phyloP scores from a whole-genome alignment of 2,113 vertebrate genomes.

The Cromileptes altivelis region DNA sequence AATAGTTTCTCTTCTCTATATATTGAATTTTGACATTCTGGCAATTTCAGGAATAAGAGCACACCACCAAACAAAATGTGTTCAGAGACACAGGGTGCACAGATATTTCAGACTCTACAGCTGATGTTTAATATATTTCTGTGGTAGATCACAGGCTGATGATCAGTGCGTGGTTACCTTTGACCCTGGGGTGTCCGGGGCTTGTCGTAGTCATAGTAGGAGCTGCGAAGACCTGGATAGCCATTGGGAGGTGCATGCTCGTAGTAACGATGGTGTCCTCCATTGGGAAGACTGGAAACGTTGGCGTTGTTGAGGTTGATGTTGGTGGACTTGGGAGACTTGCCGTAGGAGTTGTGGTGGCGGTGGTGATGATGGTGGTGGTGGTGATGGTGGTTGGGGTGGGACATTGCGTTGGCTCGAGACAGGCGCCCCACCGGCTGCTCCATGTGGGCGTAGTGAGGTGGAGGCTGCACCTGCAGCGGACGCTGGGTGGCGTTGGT shows the following conservation, averaged over 20 bases:
- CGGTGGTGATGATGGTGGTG: conserved; percentile 91
- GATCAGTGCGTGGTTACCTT: conserved; percentile 86
- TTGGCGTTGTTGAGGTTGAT: conserved; percentile 99
- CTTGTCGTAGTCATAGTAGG: conserved; percentile 89
- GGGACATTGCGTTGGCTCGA: conserved; percentile 92
- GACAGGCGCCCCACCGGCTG: conserved; percentile 89
- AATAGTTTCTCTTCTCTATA: not conserved
- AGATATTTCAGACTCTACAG: conserved; percentile 6
- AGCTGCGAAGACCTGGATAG: conserved; percentile 81
- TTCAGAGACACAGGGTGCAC: not conserved
- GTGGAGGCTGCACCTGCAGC: conserved; percentile 95
- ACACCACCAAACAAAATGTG: not conserved
- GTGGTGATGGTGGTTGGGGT: conserved; percentile 91
- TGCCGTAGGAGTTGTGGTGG: conserved; percentile 91
- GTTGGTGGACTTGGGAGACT: conserved; percentile 97
- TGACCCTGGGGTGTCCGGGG: conserved; percentile 89
- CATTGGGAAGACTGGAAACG: conserved; percentile 92
- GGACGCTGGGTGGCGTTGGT: conserved; percentile 98
- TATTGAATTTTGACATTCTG: conserved; percentile 8
- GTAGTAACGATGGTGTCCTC: conserved; percentile 88
- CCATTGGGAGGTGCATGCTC: conserved; percentile 90
- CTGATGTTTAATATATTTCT: not conserved
- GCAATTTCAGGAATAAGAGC: not conserved
- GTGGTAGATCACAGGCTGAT: not conserved
- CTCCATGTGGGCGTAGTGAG: conserved; percentile 91